A percentile compares a stretch with the other conserved stretches of the same genome.
Evolutionary conservation across 1,140 invertebrate genomes (phyloP).

Genomic region (Pseudobourletiella spinata): DNA sequence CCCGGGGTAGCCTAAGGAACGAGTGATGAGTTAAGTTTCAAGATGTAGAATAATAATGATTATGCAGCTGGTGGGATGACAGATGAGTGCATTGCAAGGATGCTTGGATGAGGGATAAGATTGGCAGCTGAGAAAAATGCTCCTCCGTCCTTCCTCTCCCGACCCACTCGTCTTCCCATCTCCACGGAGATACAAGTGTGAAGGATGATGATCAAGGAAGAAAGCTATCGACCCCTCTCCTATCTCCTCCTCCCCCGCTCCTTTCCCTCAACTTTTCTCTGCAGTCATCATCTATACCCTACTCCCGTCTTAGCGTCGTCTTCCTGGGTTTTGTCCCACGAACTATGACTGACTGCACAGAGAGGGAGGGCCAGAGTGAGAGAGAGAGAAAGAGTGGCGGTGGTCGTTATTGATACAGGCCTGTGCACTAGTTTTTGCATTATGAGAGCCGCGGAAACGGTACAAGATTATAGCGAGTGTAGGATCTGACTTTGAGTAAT

Average conservation of each 20-base stretch:
- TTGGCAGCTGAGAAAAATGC: too few relatives aligned
- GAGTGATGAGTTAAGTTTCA: neutral
- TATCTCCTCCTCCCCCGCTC: too few relatives aligned
- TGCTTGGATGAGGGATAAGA: too few relatives aligned
- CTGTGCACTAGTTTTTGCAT: neutral
- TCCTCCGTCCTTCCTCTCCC: too few relatives aligned
- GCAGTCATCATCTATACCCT: too few relatives aligned
- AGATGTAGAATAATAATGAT: neutral
- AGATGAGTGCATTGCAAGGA: too few relatives aligned
- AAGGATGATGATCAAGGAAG: neutral
- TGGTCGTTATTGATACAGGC: neutral
- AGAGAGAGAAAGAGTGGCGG: neutral
- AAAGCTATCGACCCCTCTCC: constrained; percentile 4
- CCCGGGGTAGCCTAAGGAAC: neutral
- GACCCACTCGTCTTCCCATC: neutral
- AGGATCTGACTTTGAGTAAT: constrained; percentile 12
- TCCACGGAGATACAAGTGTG: neutral
- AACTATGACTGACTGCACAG: too few relatives aligned
- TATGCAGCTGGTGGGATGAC: neutral
- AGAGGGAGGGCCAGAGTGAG: neutral
- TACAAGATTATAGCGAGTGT: neutral
- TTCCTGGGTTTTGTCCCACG: too few relatives aligned
- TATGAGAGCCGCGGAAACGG: constrained; percentile 1
- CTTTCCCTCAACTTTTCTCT: too few relatives aligned
- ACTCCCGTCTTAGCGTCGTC: too few relatives aligned